These are phyloP conservation scores for Acleris emargana DNA, from an alignment of 2,888 invertebrate species.

Conservation along the genomic window DNA sequence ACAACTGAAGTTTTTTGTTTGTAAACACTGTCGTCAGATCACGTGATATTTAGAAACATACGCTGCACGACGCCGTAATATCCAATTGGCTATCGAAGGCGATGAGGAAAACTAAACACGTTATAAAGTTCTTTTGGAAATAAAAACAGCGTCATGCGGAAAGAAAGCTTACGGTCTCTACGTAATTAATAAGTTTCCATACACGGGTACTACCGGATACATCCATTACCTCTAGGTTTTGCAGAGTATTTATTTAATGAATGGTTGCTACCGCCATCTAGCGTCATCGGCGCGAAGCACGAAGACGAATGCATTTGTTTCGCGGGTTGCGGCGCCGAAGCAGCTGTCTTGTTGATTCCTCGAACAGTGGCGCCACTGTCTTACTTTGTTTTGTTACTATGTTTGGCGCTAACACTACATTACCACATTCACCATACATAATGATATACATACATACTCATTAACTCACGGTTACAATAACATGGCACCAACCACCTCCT, in stretches of 20 bases:
- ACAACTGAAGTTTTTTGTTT: no score
- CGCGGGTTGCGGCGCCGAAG: constrained; percentile 11
- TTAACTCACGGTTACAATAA: no score
- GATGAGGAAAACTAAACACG: neutral
- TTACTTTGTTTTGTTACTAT: neutral
- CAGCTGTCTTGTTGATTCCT: constrained; percentile 12
- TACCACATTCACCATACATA: no score
- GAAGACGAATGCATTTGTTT: neutral
- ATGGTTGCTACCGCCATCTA: constrained; percentile 17
- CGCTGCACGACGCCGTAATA: neutral
- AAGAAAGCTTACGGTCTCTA: neutral
- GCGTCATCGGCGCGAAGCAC: constrained; percentile 1
- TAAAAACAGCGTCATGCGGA: constrained; percentile 1
- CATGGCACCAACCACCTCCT: no score
- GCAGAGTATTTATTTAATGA: neutral
- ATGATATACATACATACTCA: no score
- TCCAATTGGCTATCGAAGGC: neutral
- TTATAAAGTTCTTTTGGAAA: constrained; percentile 1
- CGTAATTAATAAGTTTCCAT: constrained; percentile 11
- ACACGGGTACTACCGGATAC: neutral
- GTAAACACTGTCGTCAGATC: no score
- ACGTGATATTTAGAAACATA: no score
- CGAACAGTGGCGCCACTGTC: constrained; percentile 6
- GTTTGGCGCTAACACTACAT: no score
- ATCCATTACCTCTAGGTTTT: neutral